phyloP scores from a whole-genome alignment of 2,888 invertebrate genomes.

The Allolobophora icterica region DNA sequence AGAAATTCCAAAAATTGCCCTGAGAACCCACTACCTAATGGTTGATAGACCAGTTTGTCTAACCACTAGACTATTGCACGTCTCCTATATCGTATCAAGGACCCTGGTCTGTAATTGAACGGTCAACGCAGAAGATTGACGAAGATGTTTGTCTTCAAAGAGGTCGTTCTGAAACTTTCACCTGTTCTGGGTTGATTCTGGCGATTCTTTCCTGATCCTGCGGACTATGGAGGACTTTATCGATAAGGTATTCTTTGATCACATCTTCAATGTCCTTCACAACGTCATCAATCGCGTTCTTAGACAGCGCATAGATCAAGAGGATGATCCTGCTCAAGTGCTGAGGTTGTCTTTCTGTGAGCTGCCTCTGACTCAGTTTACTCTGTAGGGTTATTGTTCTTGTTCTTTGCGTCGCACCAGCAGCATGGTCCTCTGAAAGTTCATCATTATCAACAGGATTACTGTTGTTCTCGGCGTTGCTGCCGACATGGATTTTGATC shows the following conservation, averaged over 20 bases:
- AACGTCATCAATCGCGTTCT: background rate
- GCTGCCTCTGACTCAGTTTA: background rate
- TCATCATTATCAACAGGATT: background rate
- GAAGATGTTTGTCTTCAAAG: background rate
- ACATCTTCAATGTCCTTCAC: slow-evolving; percentile 2
- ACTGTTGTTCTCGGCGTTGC: background rate
- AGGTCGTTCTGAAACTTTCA: background rate
- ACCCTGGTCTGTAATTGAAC: background rate
- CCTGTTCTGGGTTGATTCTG: background rate
- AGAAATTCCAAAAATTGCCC: too few species aligned
- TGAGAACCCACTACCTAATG: too few species aligned
- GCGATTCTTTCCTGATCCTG: background rate
- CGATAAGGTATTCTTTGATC: background rate
- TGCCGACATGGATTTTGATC: too few species aligned
- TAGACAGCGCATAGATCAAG: slow-evolving; percentile 9
- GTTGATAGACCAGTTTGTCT: too few species aligned
- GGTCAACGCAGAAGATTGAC: background rate
- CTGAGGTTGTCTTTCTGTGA: background rate
- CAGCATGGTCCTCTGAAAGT: background rate
- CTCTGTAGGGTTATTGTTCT: too few species aligned
- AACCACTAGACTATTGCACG: too few species aligned
- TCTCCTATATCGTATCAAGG: too few species aligned
- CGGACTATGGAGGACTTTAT: background rate
- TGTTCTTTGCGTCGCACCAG: background rate
- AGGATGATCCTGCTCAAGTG: slow-evolving; percentile 12